Evolutionary conservation across 2,113 vertebrate species (phyloP), one percentile per base, ranked within the genome.

Genomic region (Dicrurus megarhynchus): DNA sequence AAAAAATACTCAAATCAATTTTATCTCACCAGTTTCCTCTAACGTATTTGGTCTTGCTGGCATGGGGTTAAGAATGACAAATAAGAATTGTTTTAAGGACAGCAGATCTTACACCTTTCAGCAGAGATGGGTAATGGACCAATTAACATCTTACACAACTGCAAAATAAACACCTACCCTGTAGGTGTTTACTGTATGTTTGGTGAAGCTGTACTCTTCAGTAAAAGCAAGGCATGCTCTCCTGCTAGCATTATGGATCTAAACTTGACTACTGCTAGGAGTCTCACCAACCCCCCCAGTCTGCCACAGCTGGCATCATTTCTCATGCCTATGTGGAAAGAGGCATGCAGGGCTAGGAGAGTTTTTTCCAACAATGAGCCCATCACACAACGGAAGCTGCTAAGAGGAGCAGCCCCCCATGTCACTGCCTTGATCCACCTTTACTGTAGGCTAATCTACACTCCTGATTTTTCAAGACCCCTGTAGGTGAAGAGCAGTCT

Each of bases 311-410:
- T 47, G 39, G 33, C 41, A 35, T 2, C 3, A 41, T 14, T 65
- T 84, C 73, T 84, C 46, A 64, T 1, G 5, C 13, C 59, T 49
- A 2, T 4, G 16, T 52, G 28, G 30, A 56, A 87, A 44, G 57
- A 65, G 35, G 55, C 22, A 37, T 2, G 16, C 32, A 83, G 44
- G n/a, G 42, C 37, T 15, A 16, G 23, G 41, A 22, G 4, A 56
- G 27, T 5, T 74, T 68, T 57, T 61, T 33, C 18, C 26, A 46
- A 78, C 32, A 39, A 20, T 5, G 23, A 90, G 24, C 50, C 42
- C 5, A 0, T 13, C 19, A 76, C 37, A 70, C 32, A 53, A 18
- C 0, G 6, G 52, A 35, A 39, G 56, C 39, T n/a, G 12, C 22
- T 20, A 69, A 61, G 49, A 64, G 41, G 27, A 69, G 41, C 23